A percentile compares a stretch with the other conserved stretches of the same genome.
phyloP scores from a whole-genome alignment of 2,888 invertebrate species.

The Agonum fuliginosum region DNA sequence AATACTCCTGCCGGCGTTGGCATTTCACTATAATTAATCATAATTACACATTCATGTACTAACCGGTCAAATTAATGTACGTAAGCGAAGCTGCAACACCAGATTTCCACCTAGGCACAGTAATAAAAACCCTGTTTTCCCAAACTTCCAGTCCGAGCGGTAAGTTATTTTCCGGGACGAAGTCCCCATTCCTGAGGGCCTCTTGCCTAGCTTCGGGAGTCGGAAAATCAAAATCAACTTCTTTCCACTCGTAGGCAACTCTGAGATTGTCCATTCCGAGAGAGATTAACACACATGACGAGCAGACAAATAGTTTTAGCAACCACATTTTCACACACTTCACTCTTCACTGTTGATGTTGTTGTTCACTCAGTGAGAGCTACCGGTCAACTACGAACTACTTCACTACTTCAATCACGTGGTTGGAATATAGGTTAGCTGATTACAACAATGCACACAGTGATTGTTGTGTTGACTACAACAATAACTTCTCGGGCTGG shows the following conservation, averaged over 20 bases:
- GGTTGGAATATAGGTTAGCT: not conserved
- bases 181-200: conserved; percentile 77
- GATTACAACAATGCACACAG: not conserved
- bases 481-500: not conserved
- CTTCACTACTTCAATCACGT: not conserved
- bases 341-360: not conserved
- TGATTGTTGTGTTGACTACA: not conserved
- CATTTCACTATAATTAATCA: not conserved
- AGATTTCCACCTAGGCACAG: conserved; percentile 83
- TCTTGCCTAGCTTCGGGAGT: conserved; percentile 75
- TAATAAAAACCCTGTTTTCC: conserved; percentile 81
- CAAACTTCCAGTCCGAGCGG: conserved; percentile 85
- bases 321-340: conserved; percentile 22
- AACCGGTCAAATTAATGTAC: conserved; percentile 83
- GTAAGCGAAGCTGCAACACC: conserved; percentile 86
- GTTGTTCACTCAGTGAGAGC: not conserved
- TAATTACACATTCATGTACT: conserved; percentile 63
- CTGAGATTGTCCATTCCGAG: conserved; percentile 80
- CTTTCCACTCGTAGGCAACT: conserved; percentile 84
- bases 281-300: conserved; percentile 15
- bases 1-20: not conserved
- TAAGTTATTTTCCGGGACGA: conserved; percentile 82
- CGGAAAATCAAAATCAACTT: conserved; percentile 82
- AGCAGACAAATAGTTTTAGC: not conserved
- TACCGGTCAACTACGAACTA: not conserved